A percentile compares a stretch with the other conserved stretches of the same genome.
These are phyloP conservation scores for Pseudobourletiella spinata DNA, from an alignment of 1,140 invertebrate genomes.

Conservation along the genomic window DNA sequence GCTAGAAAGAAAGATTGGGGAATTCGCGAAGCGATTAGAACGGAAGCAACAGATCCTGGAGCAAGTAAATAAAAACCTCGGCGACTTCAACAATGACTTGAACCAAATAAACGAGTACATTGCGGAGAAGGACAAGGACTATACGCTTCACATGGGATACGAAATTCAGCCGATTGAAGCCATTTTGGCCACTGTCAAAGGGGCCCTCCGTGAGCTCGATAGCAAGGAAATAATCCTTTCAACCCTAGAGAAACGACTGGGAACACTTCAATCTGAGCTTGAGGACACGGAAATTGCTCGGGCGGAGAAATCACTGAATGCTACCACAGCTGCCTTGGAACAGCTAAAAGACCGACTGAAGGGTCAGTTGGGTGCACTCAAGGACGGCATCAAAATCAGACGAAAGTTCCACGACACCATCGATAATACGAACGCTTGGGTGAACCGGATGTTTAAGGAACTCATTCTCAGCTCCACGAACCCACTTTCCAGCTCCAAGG, in stretches of 20 bases:
- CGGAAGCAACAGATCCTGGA: constrained; percentile 69
- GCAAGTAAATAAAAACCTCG: constrained; percentile 67
- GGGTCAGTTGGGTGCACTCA: constrained; percentile 11
- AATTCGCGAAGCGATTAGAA: constrained; percentile 70
- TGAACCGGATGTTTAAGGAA: constrained; percentile 63
- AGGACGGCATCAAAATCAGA: constrained; percentile 12
- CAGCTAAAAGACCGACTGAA: constrained; percentile 12
- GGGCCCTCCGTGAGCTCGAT: constrained; percentile 65
- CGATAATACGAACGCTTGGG: constrained; percentile 65
- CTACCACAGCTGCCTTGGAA: constrained; percentile 50
- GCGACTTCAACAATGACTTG: constrained; percentile 37
- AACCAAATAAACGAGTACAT: constrained; percentile 12
- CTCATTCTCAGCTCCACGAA: constrained; percentile 51
- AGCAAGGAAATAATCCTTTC: constrained; percentile 71
- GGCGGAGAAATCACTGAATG: constrained; percentile 59
- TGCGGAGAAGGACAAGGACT: background rate
- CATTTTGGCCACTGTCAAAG: constrained; percentile 3
- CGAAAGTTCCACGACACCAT: constrained; percentile 61
- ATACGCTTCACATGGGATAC: constrained; percentile 17
- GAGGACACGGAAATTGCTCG: constrained; percentile 57
- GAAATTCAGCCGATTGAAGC: constrained; percentile 27
- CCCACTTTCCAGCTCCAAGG: constrained; percentile 49
- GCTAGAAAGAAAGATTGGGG: constrained; percentile 68
- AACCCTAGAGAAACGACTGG: constrained; percentile 68
- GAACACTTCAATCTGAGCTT: constrained; percentile 73